A percentile compares a stretch with the other conserved stretches of the same genome.
Evolutionary conservation across 2,113 vertebrate species (phyloP).

Genomic region (Oncorhynchus mykiss): DNA sequence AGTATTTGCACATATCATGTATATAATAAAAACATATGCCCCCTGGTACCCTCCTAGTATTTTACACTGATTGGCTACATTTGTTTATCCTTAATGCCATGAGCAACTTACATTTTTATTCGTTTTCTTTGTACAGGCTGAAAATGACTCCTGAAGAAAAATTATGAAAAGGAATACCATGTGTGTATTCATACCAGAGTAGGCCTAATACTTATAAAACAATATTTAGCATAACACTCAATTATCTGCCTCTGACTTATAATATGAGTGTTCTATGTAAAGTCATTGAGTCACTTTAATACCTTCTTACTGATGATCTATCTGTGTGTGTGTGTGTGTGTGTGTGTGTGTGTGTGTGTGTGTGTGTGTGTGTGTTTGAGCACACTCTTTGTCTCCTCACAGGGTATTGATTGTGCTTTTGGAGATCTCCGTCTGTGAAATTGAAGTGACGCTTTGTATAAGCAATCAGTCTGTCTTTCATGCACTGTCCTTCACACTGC

Average conservation of each 20-base stretch:
- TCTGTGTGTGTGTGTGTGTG: neutral
- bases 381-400: constrained; percentile 1
- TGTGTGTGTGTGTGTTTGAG: neutral
- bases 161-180: too few relatives aligned
- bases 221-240: neutral
- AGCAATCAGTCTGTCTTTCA: constrained; percentile 48
- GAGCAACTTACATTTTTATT: too few relatives aligned
- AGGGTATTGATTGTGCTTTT: constrained; percentile 18
- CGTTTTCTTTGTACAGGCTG: too few relatives aligned
- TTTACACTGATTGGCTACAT: too few relatives aligned
- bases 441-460: constrained; percentile 44
- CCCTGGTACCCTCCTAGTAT: too few relatives aligned
- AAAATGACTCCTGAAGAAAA: too few relatives aligned
- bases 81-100: too few relatives aligned
- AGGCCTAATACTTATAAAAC: neutral
- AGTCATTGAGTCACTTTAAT: neutral
- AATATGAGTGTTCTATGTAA: neutral
- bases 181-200: too few relatives aligned
- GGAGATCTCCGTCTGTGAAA: constrained; percentile 35
- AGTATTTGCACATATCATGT: too few relatives aligned
- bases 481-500: constrained; percentile 22
- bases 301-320: neutral
- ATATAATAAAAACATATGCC: too few relatives aligned
- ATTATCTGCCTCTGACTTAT: neutral
- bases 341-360: neutral